phyloP scores from a whole-genome alignment of 1,140 invertebrate genomes.

The Dendrolimus punctatus region DNA sequence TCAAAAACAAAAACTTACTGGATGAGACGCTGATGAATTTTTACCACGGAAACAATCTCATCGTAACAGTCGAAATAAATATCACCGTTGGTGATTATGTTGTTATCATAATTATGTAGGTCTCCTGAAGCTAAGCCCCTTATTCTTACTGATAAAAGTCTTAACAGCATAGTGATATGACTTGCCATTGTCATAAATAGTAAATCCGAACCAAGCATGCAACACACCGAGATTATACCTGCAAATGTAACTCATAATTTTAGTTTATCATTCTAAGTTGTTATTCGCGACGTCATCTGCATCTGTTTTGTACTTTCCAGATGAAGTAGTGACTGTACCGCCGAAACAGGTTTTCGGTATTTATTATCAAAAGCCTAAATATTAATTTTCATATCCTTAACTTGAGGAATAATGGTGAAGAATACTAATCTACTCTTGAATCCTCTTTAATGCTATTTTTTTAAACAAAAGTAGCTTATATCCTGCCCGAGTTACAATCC shows the following conservation, averaged over 20 bases:
- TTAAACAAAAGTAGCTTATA: no score
- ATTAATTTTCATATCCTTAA: no score
- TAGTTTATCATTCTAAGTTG: neutral
- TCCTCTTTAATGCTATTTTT: no score
- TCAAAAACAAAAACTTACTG: conserved; percentile 21
- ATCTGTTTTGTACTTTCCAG: no score
- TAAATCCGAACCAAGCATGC: conserved; percentile 52
- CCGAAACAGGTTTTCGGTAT: no score
- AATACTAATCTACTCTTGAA: no score
- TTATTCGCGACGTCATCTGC: no score
- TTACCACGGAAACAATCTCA: conserved; percentile 37
- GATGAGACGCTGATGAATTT: conserved; percentile 53
- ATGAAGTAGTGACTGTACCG: no score
- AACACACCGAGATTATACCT: conserved; percentile 44
- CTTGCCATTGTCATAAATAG: conserved; percentile 57
- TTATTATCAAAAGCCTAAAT: no score
- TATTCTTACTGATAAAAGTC: conserved; percentile 44
- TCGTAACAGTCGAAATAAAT: conserved; percentile 23
- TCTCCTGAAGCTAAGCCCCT: conserved; percentile 20
- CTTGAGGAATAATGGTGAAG: no score
- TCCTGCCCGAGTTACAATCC: no score
- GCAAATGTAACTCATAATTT: neutral
- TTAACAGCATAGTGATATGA: conserved; percentile 52
- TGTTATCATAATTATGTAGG: neutral
- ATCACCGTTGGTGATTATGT: no score